A percentile compares a stretch with the other conserved stretches of the same genome.
phyloP scores from a whole-genome alignment of 2,113 vertebrate species.

The Paratilapia polleni region DNA sequence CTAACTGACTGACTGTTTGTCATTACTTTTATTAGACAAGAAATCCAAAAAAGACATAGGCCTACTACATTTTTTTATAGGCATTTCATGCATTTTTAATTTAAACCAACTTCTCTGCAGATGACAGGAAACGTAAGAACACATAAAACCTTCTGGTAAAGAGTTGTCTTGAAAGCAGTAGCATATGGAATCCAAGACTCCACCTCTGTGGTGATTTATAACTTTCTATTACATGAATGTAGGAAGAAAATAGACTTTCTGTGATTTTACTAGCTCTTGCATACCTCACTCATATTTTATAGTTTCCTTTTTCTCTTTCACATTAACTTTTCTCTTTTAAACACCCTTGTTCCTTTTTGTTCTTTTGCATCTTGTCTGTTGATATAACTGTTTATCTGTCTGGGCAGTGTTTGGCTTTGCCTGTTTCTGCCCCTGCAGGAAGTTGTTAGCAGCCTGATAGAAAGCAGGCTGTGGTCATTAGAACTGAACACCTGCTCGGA shows the following conservation, averaged over 20 bases:
- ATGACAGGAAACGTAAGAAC: not conserved
- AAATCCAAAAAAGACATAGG: not conserved
- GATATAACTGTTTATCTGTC: constrained; percentile 57
- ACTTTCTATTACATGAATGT: constrained; percentile 16
- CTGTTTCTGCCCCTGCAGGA: constrained; percentile 71
- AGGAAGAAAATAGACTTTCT: constrained; percentile 15
- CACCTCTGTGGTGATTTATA: constrained; percentile 35
- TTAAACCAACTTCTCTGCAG: not conserved
- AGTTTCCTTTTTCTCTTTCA: not conserved
- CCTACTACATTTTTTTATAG: not conserved
- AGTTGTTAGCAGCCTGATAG: constrained; percentile 73
- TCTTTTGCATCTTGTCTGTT: constrained; percentile 31
- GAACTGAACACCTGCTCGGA: constrained; percentile 74
- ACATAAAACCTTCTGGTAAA: not conserved
- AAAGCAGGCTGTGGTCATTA: constrained; percentile 75
- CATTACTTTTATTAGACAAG: constrained; percentile 8
- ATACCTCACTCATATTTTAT: constrained; percentile 29
- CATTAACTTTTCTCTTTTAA: constrained; percentile 1
- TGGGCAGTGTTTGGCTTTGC: constrained; percentile 72
- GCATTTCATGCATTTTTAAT: not conserved
- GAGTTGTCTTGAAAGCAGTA: not conserved
- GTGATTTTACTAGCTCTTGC: not conserved
- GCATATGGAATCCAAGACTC: constrained; percentile 19
- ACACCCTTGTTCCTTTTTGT: constrained; percentile 11
- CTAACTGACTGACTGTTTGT: not conserved